Evolutionary conservation across 2,113 vertebrate species (phyloP).

Genomic region (Channa maculata): DNA sequence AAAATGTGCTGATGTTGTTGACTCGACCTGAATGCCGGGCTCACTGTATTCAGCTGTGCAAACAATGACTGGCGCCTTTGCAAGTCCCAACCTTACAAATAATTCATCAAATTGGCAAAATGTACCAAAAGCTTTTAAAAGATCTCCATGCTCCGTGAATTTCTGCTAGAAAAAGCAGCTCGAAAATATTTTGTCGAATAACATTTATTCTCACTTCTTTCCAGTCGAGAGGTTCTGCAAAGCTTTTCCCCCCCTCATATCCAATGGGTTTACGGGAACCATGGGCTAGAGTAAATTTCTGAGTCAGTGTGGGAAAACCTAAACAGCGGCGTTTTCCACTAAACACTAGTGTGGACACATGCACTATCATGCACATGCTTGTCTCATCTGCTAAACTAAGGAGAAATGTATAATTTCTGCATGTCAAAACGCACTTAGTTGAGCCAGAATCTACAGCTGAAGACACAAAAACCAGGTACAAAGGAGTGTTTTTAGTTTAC

Average conservation of each 20-base stretch:
- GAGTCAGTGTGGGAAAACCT: slow-evolving; percentile 71
- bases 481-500: background rate
- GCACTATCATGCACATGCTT: slow-evolving; percentile 21
- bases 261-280: slow-evolving; percentile 63
- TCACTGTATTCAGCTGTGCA: slow-evolving; percentile 41
- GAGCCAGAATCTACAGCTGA: background rate
- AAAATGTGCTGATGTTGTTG: slow-evolving; percentile 8
- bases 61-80: slow-evolving; percentile 28
- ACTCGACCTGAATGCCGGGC: slow-evolving; percentile 7
- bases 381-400: slow-evolving; percentile 8
- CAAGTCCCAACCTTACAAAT: slow-evolving; percentile 9
- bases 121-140: background rate
- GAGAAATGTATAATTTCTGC: background rate
- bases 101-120: slow-evolving; percentile 7
- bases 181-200: slow-evolving; percentile 58
- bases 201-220: slow-evolving; percentile 45
- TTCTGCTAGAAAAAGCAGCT: slow-evolving; percentile 1
- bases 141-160: slow-evolving; percentile 18
- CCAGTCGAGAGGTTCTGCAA: slow-evolving; percentile 9
- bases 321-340: slow-evolving; percentile 60
- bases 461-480: background rate
- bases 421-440: background rate
- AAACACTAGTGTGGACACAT: slow-evolving; percentile 50
- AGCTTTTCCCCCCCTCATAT: background rate
- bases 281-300: slow-evolving; percentile 62